phyloP scores from a whole-genome alignment of 1,140 invertebrate genomes.

The Micrasema minimum region DNA sequence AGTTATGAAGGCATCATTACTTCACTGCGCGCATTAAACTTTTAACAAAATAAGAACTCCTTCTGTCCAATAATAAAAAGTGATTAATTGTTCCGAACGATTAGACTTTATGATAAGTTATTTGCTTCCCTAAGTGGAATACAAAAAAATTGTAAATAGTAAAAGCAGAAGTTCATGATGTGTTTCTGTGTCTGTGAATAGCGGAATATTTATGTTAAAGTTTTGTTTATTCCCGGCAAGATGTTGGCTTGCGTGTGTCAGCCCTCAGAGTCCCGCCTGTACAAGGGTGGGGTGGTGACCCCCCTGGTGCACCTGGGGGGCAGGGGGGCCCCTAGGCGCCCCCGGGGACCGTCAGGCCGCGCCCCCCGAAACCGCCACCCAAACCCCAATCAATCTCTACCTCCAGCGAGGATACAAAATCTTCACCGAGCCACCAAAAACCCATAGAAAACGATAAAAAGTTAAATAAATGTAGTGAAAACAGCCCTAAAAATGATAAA shows the following conservation, averaged over 20 bases:
- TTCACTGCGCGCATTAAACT: no score
- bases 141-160: no score
- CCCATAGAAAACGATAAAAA: neutral
- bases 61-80: no score
- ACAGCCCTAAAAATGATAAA: slow-evolving; percentile 6
- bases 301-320: slow-evolving; percentile 63
- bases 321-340: slow-evolving; percentile 52
- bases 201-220: slow-evolving; percentile 14
- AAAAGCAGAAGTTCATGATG: no score
- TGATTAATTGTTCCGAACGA: no score
- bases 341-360: slow-evolving; percentile 56
- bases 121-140: no score
- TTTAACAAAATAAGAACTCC: no score
- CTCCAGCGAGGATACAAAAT: slow-evolving; percentile 57
- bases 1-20: no score
- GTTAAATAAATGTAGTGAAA: neutral
- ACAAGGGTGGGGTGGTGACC: slow-evolving; percentile 64
- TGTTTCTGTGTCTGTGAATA: no score
- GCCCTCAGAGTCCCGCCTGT: slow-evolving; percentile 67
- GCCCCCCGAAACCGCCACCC: slow-evolving; percentile 56
- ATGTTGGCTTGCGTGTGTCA: slow-evolving; percentile 74
- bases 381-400: slow-evolving; percentile 56
- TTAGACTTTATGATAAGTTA: no score
- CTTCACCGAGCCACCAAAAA: slow-evolving; percentile 56
- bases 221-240: slow-evolving; percentile 33